Evolutionary conservation across 1,140 invertebrate species (phyloP), one percentile per base, ranked within the genome.

Genomic region (Euglossa dilemma): DNA sequence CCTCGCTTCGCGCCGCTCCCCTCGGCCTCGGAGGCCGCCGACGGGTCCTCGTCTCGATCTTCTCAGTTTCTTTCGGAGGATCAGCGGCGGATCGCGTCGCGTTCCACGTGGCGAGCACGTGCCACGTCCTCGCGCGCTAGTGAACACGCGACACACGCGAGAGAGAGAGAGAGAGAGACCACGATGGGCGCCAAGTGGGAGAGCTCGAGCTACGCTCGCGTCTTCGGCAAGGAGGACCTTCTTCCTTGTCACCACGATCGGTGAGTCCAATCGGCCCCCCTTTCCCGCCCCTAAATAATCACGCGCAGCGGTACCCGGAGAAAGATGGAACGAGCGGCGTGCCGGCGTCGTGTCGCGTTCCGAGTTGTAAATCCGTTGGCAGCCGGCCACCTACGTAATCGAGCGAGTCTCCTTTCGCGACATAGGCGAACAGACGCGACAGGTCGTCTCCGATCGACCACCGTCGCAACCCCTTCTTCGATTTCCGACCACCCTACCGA

Each of bases 381-480:
- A 86, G 23, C 36, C 69, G 28, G 85, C 86, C 85, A 87, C 69
- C 57, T 74, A 73, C 72, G 80, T 84, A 83, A 87, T 87, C 61
- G 83, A 80, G 70, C 25, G 59, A 79, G 54, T 69, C 61, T 79
- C 85, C 36, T 4, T 83, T 76, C 61, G 76, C 64, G 80, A n/a
- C n/a, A n/a, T n/a, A n/a, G n/a, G 54, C 77, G 83, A 87, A 87
- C 76, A 84, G 87, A 84, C 85, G 85, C 79, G 86, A 90, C 88
- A 85, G 82, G 77, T 82, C 78, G 70, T 77, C 80, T 80, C 66
- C 86, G 69, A 67, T 36, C 36, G 36, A 36, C 36, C 36, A 54
- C 69, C 75, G 64, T 56, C 47, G 16, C 14, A 69, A 52, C 45
- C 64, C 43, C 20, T 20, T 36, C 5, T 14, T 56, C 36, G 14